Conservation (phyloP, 2,113 vertebrate species). For the Leucosticte australis region DNA sequence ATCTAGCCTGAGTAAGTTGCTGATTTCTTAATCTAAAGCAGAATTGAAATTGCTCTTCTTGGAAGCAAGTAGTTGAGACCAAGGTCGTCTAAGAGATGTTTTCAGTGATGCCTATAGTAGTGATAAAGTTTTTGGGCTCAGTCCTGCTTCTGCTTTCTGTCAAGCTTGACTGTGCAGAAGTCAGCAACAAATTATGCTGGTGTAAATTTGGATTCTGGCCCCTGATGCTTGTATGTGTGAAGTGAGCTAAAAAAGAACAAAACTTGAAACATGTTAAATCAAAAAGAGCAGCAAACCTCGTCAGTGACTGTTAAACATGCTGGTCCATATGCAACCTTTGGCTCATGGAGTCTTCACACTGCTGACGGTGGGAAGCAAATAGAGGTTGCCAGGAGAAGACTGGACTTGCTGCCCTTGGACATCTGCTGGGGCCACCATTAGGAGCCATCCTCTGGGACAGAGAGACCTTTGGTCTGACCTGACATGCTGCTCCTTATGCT, state of each 20-base stretch:
- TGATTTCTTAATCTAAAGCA: neutral
- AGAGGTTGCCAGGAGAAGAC: neutral
- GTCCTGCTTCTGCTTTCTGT: conserved; percentile 38
- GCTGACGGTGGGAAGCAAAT: neutral
- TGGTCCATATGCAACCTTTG: conserved; percentile 66
- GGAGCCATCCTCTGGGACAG: neutral
- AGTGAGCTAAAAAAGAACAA: conserved; percentile 60
- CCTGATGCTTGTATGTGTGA: neutral
- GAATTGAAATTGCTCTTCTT: neutral
- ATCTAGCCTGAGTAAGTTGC: neutral
- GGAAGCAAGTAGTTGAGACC: neutral
- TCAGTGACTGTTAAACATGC: conserved; percentile 54
- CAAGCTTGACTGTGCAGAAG: conserved; percentile 41
- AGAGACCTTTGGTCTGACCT: conserved; percentile 6
- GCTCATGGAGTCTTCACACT: conserved; percentile 22
- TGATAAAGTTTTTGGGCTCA: conserved; percentile 5
- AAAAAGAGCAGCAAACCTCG: conserved; percentile 57
- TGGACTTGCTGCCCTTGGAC: neutral
- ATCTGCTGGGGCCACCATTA: neutral
- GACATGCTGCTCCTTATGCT: neutral
- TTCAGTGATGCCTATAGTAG: neutral
- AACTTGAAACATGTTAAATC: conserved; percentile 57
- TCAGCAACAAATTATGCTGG: conserved; percentile 39
- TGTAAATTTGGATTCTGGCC: conserved; percentile 63
- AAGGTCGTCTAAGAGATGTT: neutral